Percentiles rank a stretch among this genome's conserved stretches.
phyloP scores from a whole-genome alignment of 2,797 vertebrate genomes.

The Nannoperca obscura region DNA sequence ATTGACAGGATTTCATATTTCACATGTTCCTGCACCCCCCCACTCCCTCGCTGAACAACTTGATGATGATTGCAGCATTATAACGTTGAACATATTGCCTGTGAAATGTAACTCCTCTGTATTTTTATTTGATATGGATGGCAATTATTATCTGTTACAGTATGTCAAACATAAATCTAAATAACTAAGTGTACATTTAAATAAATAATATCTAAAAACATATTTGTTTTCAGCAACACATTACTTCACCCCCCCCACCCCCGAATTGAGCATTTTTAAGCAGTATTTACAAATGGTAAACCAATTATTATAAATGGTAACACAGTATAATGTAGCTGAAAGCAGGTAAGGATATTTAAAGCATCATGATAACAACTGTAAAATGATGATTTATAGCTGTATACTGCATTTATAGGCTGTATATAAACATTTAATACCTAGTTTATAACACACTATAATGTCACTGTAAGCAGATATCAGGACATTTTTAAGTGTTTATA shows the following conservation, averaged over 20 bases:
- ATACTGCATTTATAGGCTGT: background rate
- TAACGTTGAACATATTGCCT: conserved; percentile 73
- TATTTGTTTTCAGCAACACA: background rate
- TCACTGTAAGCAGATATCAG: background rate
- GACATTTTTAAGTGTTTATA: too few relatives aligned
- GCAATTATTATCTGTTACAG: conserved; percentile 29
- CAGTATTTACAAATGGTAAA: background rate
- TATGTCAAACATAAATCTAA: conserved; percentile 19
- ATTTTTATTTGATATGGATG: conserved; percentile 45
- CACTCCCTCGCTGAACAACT: conserved; percentile 72
- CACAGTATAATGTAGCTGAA: background rate
- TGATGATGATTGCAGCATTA: conserved; percentile 81
- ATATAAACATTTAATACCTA: background rate
- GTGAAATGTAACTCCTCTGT: conserved; percentile 57
- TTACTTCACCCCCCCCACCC: background rate
- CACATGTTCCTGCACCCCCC: conserved; percentile 71
- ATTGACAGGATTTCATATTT: conserved; percentile 85
- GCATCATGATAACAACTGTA: background rate
- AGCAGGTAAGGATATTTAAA: background rate
- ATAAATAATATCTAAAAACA: background rate
- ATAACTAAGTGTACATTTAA: conserved; percentile 22
- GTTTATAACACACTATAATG: background rate
- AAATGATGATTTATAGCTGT: background rate
- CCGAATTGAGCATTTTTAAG: background rate
- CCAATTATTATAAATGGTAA: background rate